phyloP scores from a whole-genome alignment of 2,888 invertebrate species.

The Pristionchus mayeri region DNA sequence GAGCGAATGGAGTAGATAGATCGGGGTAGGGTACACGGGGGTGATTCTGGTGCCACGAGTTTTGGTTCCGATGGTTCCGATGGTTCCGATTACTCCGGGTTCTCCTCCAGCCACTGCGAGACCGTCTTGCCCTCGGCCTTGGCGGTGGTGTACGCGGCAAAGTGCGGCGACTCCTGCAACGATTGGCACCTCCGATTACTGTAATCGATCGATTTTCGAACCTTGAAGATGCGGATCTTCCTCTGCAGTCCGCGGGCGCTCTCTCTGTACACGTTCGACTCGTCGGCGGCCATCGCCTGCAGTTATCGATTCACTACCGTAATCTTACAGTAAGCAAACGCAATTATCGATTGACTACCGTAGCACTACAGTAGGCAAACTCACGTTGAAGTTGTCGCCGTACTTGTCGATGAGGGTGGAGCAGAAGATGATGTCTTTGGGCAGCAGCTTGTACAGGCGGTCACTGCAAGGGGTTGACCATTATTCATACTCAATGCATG shows the following conservation, averaged over 20 bases:
- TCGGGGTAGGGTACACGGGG: constrained; percentile 29
- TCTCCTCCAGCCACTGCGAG: constrained; percentile 57
- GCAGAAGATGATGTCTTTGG: constrained; percentile 73
- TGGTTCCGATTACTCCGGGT: constrained; percentile 18
- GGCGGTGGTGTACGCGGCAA: constrained; percentile 61
- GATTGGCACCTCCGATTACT: neutral
- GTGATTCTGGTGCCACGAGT: too few relatives aligned
- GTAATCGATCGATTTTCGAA: constrained; percentile 21
- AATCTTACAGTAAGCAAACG: constrained; percentile 49
- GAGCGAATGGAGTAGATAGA: neutral
- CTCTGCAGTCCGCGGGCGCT: constrained; percentile 66
- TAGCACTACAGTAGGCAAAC: constrained; percentile 13
- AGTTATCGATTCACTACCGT: constrained; percentile 34
- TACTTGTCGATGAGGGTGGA: constrained; percentile 70
- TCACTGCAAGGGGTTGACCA: constrained; percentile 54
- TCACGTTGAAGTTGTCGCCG: constrained; percentile 68
- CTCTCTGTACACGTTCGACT: constrained; percentile 70
- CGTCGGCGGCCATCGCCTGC: constrained; percentile 71
- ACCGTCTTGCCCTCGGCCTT: constrained; percentile 63
- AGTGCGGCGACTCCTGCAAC: constrained; percentile 68
- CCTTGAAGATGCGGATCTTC: constrained; percentile 74
- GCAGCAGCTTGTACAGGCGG: constrained; percentile 70
- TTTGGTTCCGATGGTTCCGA: too few relatives aligned
- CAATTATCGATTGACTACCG: constrained; percentile 15
- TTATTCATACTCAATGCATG: neutral